Evolutionary conservation across 1,140 invertebrate species (phyloP).

Genomic region (Macrotrachela quadricornifera): DNA sequence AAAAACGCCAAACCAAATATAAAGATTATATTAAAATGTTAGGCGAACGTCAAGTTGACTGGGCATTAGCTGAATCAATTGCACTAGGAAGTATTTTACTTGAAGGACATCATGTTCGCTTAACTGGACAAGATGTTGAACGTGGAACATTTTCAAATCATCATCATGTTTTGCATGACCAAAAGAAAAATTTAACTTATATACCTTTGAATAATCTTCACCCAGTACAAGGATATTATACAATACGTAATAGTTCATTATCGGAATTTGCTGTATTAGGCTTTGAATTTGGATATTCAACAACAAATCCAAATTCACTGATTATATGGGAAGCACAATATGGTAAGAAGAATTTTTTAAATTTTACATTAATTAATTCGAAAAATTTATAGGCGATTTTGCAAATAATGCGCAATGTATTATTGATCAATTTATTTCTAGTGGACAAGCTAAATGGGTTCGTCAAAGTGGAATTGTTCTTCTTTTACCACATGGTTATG

Average conservation of each 20-base stretch:
- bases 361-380: too few species aligned
- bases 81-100: constrained; percentile 70
- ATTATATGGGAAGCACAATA: constrained; percentile 97
- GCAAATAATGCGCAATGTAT: constrained; percentile 97
- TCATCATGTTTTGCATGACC: constrained; percentile 90
- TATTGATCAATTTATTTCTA: constrained; percentile 89
- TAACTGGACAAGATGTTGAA: constrained; percentile 94
- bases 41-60: constrained; percentile 62
- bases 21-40: constrained; percentile 66
- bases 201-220: constrained; percentile 26
- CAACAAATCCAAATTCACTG: constrained; percentile 91
- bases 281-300: constrained; percentile 90
- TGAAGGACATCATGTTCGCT: constrained; percentile 47
- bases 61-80: constrained; percentile 90
- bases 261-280: constrained; percentile 72
- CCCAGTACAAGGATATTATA: constrained; percentile 51
- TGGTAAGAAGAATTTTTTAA: constrained; percentile 27
- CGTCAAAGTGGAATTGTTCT: constrained; percentile 83
- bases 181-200: constrained; percentile 35
- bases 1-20: constrained; percentile 53
- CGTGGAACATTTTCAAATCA: constrained; percentile 76
- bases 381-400: constrained; percentile 58
- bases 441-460: constrained; percentile 86
- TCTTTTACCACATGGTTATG: constrained; percentile 84
- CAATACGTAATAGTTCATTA: constrained; percentile 83